Evolutionary conservation across 2,113 vertebrate genomes (phyloP).

Genomic region (Seriola dumerili): DNA sequence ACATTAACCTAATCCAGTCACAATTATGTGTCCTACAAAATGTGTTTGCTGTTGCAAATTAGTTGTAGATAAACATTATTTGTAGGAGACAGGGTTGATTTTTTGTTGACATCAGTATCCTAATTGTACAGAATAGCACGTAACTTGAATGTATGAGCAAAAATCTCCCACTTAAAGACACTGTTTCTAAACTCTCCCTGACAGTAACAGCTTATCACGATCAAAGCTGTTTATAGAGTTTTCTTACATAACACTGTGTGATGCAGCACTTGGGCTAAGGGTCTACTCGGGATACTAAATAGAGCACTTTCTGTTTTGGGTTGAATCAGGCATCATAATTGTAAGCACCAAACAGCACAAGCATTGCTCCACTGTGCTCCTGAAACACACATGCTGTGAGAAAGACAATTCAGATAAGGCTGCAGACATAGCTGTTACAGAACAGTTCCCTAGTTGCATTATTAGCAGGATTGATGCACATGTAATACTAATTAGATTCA

Average conservation of each 20-base stretch:
- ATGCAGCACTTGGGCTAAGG: slow-evolving; percentile 9
- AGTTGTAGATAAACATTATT: too few species aligned
- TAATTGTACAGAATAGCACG: too few species aligned
- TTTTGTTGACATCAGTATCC: too few species aligned
- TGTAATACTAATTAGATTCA: not conserved
- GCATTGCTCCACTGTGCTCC: not conserved
- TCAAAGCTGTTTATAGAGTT: not conserved
- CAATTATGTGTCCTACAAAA: too few species aligned
- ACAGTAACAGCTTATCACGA: not conserved
- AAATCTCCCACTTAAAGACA: not conserved
- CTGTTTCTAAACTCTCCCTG: not conserved
- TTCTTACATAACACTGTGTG: slow-evolving; percentile 21
- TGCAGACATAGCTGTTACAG: not conserved
- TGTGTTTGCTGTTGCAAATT: too few species aligned
- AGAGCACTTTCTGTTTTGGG: slow-evolving; percentile 3
- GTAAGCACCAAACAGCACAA: not conserved
- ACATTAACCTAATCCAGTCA: too few species aligned
- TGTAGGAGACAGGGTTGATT: too few species aligned
- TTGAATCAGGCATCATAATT: not conserved
- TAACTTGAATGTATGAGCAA: too few species aligned
- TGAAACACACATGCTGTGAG: not conserved
- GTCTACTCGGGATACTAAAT: slow-evolving; percentile 14
- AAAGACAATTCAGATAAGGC: not conserved
- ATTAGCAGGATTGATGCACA: not conserved
- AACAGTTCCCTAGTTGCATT: not conserved